Percentiles rank a stretch among this genome's conserved stretches.
These are phyloP conservation scores for Brachypteracias leptosomus DNA, from an alignment of 2,113 vertebrate genomes.

Conservation along the genomic window DNA sequence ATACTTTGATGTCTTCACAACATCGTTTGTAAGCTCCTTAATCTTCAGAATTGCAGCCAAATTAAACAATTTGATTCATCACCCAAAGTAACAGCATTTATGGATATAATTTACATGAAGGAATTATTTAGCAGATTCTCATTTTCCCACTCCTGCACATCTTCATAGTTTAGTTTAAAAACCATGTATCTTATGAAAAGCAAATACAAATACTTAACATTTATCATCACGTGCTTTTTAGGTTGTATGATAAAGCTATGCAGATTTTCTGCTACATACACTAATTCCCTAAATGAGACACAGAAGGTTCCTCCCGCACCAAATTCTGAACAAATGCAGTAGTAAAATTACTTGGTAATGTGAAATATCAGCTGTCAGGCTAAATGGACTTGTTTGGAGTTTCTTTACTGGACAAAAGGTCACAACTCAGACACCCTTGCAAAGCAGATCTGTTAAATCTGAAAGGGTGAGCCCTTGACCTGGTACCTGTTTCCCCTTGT, in stretches of 20 bases:
- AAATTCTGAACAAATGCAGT: not conserved
- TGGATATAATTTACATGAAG: not conserved
- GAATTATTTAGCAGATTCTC: not conserved
- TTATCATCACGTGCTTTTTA: not conserved
- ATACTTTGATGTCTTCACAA: not conserved
- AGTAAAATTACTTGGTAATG: not conserved
- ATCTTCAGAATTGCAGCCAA: not conserved
- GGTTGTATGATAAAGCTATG: not conserved
- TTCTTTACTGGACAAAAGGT: not conserved
- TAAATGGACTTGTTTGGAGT: not conserved
- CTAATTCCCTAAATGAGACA: not conserved
- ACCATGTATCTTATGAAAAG: not conserved
- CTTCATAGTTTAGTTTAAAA: not conserved
- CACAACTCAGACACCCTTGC: not conserved
- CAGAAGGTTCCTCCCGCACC: not conserved
- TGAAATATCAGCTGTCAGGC: not conserved
- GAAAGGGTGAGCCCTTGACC: not conserved
- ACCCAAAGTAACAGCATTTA: not conserved
- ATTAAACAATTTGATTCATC: not conserved
- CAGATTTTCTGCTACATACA: not conserved
- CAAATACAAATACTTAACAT: not conserved
- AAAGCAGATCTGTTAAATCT: not conserved
- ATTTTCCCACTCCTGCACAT: fast-evolving
- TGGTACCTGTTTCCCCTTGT: not conserved
- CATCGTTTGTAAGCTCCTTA: not conserved